Evolutionary conservation across 2,797 vertebrate species (phyloP).

Genomic region (Rhynchotus rufescens): DNA sequence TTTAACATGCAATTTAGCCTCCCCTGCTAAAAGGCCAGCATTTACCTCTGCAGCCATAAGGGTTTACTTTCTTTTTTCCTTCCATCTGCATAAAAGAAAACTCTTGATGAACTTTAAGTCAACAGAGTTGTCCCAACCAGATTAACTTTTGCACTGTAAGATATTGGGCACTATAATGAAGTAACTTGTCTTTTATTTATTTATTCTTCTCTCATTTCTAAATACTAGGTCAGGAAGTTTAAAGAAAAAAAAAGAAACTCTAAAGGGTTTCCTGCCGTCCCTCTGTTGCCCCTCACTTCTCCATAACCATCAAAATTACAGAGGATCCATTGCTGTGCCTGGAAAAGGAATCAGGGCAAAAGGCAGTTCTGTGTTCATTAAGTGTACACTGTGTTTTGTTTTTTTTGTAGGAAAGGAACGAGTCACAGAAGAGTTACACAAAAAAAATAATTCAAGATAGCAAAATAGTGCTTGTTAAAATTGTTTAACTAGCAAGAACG

Average conservation of each 20-base stretch:
- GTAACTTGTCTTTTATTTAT: background rate
- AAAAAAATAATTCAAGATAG: background rate
- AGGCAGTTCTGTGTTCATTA: background rate
- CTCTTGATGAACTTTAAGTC: background rate
- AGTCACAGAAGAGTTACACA: background rate
- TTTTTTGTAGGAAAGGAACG: background rate
- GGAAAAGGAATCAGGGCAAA: background rate
- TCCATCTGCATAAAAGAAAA: background rate
- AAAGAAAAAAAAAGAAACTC: background rate
- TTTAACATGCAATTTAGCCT: constrained; percentile 4
- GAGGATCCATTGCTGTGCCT: background rate
- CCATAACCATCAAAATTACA: background rate
- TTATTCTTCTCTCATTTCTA: background rate
- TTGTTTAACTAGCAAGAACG: background rate
- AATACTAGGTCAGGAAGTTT: background rate
- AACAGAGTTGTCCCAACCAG: background rate
- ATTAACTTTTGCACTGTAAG: background rate
- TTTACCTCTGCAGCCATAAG: background rate
- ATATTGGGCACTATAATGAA: background rate
- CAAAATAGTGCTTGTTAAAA: background rate
- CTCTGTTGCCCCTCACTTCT: background rate
- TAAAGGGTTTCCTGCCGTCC: background rate
- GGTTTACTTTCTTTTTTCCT: background rate
- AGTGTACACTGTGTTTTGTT: background rate
- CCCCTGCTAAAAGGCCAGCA: background rate